Evolutionary conservation across 2,888 invertebrate genomes (phyloP).

Genomic region (Lasiommata megera): DNA sequence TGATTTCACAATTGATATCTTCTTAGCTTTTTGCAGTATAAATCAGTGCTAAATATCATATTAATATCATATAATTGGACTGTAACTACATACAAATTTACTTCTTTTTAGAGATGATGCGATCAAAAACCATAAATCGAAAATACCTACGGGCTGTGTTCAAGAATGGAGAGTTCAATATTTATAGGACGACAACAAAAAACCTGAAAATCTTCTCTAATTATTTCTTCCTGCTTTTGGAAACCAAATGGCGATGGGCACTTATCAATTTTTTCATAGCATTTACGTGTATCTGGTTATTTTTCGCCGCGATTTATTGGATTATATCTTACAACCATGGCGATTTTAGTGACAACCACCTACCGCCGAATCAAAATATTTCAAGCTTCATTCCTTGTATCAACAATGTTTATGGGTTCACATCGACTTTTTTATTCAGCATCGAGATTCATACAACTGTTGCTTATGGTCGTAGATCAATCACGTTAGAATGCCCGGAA

Average conservation of each 20-base stretch:
- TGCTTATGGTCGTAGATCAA: slow-evolving; percentile 91
- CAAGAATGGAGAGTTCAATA: slow-evolving; percentile 94
- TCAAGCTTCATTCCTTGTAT: slow-evolving; percentile 92
- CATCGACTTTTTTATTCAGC: slow-evolving; percentile 96
- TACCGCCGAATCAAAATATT: slow-evolving; percentile 77
- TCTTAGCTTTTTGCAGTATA: no score
- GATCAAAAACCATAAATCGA: slow-evolving; percentile 25
- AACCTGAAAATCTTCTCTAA: slow-evolving; percentile 85
- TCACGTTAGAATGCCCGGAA: slow-evolving; percentile 96
- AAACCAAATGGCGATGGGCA: slow-evolving; percentile 96
- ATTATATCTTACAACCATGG: slow-evolving; percentile 93
- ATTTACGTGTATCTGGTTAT: slow-evolving; percentile 93
- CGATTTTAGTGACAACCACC: slow-evolving; percentile 87
- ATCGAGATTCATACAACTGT: slow-evolving; percentile 98
- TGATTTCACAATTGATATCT: no score
- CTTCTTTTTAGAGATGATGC: slow-evolving; percentile 23
- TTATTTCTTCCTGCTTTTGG: slow-evolving; percentile 91
- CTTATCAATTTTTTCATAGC: slow-evolving; percentile 91
- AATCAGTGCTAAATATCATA: no score
- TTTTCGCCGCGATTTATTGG: slow-evolving; percentile 96
- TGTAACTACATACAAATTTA: no score
- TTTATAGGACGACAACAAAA: slow-evolving; percentile 83
- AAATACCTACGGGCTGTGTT: slow-evolving; percentile 83
- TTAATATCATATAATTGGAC: no score
- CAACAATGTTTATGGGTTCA: slow-evolving; percentile 91